Evolutionary conservation across 2,797 vertebrate genomes (phyloP).

Genomic region (Falco columbarius): DNA sequence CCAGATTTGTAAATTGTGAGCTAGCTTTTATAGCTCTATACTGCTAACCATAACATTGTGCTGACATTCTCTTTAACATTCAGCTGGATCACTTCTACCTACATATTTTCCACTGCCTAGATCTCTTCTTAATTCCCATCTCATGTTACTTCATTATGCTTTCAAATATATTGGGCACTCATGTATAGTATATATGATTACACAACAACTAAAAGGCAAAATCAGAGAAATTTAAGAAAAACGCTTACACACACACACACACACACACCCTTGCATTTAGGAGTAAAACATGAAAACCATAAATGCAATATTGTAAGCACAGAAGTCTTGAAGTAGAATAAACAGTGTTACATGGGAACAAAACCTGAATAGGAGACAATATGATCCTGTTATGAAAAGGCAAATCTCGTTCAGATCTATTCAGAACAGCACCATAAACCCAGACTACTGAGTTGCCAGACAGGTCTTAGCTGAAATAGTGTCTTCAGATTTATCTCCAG

Average conservation of each 20-base stretch:
- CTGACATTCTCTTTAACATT: not conserved
- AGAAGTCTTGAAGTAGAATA: not conserved
- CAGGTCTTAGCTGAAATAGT: not conserved
- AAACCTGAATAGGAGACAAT: not conserved
- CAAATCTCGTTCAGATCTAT: not conserved
- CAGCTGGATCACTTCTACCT: not conserved
- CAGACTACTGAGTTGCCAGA: not conserved
- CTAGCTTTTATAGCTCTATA: not conserved
- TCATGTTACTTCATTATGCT: not conserved
- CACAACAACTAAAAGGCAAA: not conserved
- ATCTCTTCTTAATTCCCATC: not conserved
- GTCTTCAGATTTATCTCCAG: not conserved
- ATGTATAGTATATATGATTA: not conserved
- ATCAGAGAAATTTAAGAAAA: not conserved
- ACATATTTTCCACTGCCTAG: not conserved
- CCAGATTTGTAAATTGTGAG: not conserved
- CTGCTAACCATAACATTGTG: not conserved
- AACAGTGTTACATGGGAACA: not conserved
- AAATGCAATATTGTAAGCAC: not conserved
- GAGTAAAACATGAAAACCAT: not conserved
- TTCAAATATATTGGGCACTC: not conserved
- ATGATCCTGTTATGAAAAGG: not conserved
- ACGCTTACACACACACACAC: not conserved
- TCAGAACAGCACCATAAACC: not conserved
- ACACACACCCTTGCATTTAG: not conserved